Evolutionary conservation across 2,888 invertebrate species (phyloP), one percentile per base, ranked within the genome.

Genomic region (Tinea pellionella): DNA sequence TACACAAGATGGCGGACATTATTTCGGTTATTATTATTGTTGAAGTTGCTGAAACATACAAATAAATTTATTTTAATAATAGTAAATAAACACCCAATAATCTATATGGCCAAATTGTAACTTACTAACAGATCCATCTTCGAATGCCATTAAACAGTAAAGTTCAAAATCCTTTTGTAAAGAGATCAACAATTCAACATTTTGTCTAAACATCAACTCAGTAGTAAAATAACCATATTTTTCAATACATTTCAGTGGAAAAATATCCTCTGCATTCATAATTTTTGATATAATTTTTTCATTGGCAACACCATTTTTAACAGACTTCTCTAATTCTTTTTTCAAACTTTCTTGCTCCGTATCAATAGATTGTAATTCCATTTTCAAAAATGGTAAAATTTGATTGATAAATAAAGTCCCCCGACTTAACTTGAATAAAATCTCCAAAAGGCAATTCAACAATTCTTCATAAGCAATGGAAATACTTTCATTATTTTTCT

Each of bases 171-270:
- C 78, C 51, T 78, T 81, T 60, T 80, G 80, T 13, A 88, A 63
- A 2, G 69, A 70, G 29, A 75, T 64, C 15, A 88, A 66, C 12
- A 88, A 65, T 18, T 86, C 85, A 42, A 77, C 80, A 65, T 79
- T 86, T 62, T 88, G 87, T 61, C 88, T 75, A 41, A 85, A 87
- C 82, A 87, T 79, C 29, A 88, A 65, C 61, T 88, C 86, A 0
- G 80, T 78, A 3, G 82, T 82, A 60, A 81, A 65, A 62, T 73
- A 81, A 1, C 88, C 88, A 70, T 78, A 88, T 13, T 69, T 64
- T 59, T 77, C 70, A 0, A 82, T 66, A 71, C 83, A 79, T 61
- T 77, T 72, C 43, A 67, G 42, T 1, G 87, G 85, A 61, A 88
- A 76, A 11, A 88, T 61, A 65, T 87, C 86, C 61, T 64, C 63